Conservation (phyloP, 23 tunicate genomes). For the Clavelina lepadiformis region DNA sequence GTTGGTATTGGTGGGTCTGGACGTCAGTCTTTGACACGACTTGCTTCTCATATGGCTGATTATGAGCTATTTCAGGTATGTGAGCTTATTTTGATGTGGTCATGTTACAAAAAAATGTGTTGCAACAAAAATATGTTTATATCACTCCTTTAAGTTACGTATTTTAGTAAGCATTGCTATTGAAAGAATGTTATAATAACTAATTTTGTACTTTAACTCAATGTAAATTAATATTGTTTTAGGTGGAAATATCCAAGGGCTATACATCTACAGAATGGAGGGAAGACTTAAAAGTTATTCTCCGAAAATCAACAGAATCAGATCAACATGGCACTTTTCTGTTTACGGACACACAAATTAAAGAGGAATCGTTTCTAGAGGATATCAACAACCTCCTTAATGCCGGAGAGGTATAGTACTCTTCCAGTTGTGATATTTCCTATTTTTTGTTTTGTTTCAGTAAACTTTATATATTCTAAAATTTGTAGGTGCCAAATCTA, state of each 20-base stretch:
- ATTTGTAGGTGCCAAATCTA: constrained; percentile 84
- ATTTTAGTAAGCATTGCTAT: no score
- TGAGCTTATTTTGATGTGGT: no score
- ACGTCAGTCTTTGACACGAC: constrained; percentile 85
- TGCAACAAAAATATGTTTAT: no score
- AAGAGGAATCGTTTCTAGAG: constrained; percentile 94
- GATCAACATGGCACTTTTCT: constrained; percentile 92
- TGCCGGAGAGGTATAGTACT: constrained; percentile 82
- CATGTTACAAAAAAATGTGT: no score
- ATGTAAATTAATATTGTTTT: neutral
- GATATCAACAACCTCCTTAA: constrained; percentile 91
- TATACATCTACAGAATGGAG: constrained; percentile 87
- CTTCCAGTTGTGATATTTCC: neutral
- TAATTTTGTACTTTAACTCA: no score
- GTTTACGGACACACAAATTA: constrained; percentile 96
- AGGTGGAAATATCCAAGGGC: constrained; percentile 96
- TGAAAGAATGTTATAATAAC: no score
- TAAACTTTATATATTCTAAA: neutral
- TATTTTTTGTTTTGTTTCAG: no score
- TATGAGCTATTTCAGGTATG: constrained; percentile 84
- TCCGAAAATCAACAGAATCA: constrained; percentile 79
- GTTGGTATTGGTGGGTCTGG: constrained; percentile 96
- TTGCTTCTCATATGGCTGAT: constrained; percentile 98
- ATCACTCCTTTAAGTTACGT: neutral
- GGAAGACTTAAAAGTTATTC: constrained; percentile 92